Conservation (phyloP, 2,888 invertebrate genomes). For the Netelia melanura region DNA sequence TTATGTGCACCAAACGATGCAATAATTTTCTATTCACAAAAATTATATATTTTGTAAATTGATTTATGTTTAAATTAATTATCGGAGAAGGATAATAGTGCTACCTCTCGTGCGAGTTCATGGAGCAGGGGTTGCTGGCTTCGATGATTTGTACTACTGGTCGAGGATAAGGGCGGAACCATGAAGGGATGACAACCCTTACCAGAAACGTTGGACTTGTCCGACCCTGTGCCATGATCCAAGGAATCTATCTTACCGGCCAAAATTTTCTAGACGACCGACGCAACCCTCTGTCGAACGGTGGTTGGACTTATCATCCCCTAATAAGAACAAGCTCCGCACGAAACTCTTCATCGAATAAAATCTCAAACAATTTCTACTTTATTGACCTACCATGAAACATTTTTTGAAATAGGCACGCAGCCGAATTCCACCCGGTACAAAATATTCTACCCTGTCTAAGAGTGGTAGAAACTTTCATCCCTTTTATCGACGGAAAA, state of each 20-base stretch:
- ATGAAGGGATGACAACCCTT: slow-evolving; percentile 15
- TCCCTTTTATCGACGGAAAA: slow-evolving; percentile 1
- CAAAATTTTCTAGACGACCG: slow-evolving; percentile 1
- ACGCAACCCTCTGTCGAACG: slow-evolving; percentile 11
- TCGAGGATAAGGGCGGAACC: slow-evolving; percentile 1
- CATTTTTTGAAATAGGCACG: not conserved
- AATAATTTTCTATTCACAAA: not conserved
- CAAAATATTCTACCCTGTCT: not conserved
- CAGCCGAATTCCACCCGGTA: not conserved
- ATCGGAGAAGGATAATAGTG: slow-evolving; percentile 19
- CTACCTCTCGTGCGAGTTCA: not conserved
- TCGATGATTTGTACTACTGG: not conserved
- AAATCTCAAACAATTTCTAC: not conserved
- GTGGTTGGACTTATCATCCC: not conserved
- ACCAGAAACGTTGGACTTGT: not conserved
- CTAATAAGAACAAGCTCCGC: not conserved
- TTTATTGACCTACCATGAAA: slow-evolving; percentile 10
- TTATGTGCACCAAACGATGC: not conserved
- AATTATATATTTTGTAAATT: not conserved
- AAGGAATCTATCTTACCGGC: slow-evolving; percentile 34
- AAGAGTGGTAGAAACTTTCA: slow-evolving; percentile 19
- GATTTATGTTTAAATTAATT: not conserved
- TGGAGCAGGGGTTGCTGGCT: not conserved
- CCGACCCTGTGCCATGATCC: not conserved
- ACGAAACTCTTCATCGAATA: not conserved